Percentiles rank a stretch among this genome's conserved stretches.
phyloP scores from a whole-genome alignment of 2,888 invertebrate species.

The Peribatodes rhomboidaria region DNA sequence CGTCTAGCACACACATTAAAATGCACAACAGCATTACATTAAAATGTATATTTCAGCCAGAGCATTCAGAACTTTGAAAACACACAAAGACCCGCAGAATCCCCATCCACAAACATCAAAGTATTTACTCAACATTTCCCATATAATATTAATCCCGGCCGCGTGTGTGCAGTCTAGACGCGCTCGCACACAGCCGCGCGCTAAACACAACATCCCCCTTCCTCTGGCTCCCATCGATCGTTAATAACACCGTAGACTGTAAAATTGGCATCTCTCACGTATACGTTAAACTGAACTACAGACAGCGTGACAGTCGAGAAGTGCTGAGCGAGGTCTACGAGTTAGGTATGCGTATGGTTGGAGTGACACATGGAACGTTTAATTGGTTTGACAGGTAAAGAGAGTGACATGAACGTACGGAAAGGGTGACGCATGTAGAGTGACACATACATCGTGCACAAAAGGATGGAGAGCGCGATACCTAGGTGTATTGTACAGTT shows the following conservation, averaged over 20 bases:
- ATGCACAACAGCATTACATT: too few relatives aligned
- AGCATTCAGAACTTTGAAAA: background rate
- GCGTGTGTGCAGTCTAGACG: constrained; percentile 35
- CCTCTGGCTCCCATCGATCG: constrained; percentile 47
- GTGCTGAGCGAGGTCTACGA: background rate
- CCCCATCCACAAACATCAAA: constrained; percentile 21
- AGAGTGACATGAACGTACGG: background rate
- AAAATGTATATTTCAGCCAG: too few relatives aligned
- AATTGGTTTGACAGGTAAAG: too few relatives aligned
- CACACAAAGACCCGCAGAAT: constrained; percentile 5
- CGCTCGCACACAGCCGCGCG: constrained; percentile 24
- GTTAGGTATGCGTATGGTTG: background rate
- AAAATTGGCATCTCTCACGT: constrained; percentile 51
- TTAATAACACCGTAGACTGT: constrained; percentile 50
- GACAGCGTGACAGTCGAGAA: constrained; percentile 4
- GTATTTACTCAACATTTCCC: constrained; percentile 34
- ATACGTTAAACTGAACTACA: constrained; percentile 26
- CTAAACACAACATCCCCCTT: constrained; percentile 36
- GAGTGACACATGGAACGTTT: background rate
- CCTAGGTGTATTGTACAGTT: background rate
- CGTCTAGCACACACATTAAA: background rate
- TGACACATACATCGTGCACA: background rate
- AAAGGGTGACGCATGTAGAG: too few relatives aligned
- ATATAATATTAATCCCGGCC: constrained; percentile 32
- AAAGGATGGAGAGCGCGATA: background rate